Evolutionary conservation across 2,113 vertebrate genomes (phyloP).

Genomic region (Xyliphius kryptos): DNA sequence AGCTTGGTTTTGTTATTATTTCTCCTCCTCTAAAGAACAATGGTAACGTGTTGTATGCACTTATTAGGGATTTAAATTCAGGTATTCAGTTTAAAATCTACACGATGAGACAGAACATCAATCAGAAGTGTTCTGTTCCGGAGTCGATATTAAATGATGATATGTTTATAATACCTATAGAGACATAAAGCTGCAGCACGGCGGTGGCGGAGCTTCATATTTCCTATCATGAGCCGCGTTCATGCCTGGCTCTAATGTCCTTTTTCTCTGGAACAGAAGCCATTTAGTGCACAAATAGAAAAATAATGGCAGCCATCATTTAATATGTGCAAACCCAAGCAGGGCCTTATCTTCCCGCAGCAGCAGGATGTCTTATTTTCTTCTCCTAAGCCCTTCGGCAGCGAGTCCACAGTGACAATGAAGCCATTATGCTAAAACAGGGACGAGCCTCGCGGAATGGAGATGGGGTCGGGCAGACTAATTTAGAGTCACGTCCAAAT

Average conservation of each 20-base stretch:
- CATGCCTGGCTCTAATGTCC: constrained; percentile 15
- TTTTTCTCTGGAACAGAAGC: constrained; percentile 19
- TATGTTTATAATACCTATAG: too few relatives aligned
- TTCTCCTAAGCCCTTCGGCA: constrained; percentile 21
- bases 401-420: constrained; percentile 35
- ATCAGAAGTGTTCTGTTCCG: too few relatives aligned
- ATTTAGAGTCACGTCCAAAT: constrained; percentile 32
- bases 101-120: too few relatives aligned
- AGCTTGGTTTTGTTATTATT: too few relatives aligned
- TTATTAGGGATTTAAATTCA: too few relatives aligned
- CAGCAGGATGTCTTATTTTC: constrained; percentile 38
- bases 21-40: too few relatives aligned
- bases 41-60: too few relatives aligned
- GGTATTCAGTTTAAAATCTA: too few relatives aligned
- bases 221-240: background rate
- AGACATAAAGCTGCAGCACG: background rate
- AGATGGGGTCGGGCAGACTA: constrained; percentile 8
- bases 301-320: constrained; percentile 40
- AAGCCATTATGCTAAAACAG: constrained; percentile 31
- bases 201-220: background rate
- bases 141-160: too few relatives aligned
- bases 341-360: constrained; percentile 39
- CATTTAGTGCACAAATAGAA: constrained; percentile 28
- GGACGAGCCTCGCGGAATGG: constrained; percentile 1
- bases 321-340: constrained; percentile 31